Evolutionary conservation across 1,140 invertebrate species (phyloP), one percentile per base, ranked within the genome.

Genomic region (Ectropis grisescens): DNA sequence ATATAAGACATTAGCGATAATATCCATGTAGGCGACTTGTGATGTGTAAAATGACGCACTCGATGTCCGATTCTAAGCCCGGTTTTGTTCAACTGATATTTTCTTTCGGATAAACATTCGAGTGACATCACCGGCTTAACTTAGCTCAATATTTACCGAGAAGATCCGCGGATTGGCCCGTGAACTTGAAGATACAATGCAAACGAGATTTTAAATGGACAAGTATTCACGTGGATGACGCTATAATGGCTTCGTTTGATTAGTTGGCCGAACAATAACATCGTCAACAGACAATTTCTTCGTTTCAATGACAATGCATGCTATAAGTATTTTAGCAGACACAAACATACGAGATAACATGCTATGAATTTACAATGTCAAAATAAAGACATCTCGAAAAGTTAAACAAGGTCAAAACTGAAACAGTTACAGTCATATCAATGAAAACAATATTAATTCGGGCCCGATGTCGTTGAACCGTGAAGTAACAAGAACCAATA

Each of bases 51-150:
- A 47, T 33, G 14, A 14, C 26, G 25, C 33, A 26, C 15, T 26
- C 16, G 30, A 32, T 25, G 26, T 24, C 39, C 45, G 46, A 45
- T 14, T 37, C 29, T 39, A 37, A 39, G 38, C 38, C 44, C 36
- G 43, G 39, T 48, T 52, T 41, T 55, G 52, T 52, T 47, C 36
- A 44, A 37, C 28, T 45, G 47, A 58, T 59, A 59, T 66, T 67
- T 44, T 58, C 64, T 41, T 56, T 57, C 58, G 58, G 46, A 47
- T 30, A 51, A 53, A 53, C 37, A 41, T 13, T 4, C 16, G 15
- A 36, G 29, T 75, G 67, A 71, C 50, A 71, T 75, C 70, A 75
- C 42, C 54, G 29, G 16, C 47, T 50, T 42, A 46, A 55, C 30
- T 56, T 55, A 58, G 42, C 43, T 41, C 23, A 44, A 54, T 56